phyloP scores from a whole-genome alignment of 2,113 vertebrate species.

The Calcarius ornatus region DNA sequence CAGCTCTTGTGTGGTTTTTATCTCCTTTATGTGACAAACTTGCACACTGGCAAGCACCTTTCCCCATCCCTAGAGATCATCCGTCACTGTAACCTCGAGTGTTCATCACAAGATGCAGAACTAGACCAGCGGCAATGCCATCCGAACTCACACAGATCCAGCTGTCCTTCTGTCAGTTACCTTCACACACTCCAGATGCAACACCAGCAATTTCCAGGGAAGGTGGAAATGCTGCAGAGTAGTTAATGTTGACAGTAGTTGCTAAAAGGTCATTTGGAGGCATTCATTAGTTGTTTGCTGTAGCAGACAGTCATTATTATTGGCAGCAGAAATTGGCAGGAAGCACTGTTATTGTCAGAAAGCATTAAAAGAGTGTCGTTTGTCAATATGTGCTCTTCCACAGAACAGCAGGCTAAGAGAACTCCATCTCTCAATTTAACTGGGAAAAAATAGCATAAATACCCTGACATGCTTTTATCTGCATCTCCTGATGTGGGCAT shows the following conservation, averaged over 20 bases:
- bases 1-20: neutral
- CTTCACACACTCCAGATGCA: neutral
- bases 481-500: neutral
- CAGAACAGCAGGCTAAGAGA: neutral
- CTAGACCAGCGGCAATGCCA: neutral
- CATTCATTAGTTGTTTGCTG: slow-evolving; percentile 31
- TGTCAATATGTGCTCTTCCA: slow-evolving; percentile 1
- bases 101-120: neutral
- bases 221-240: neutral
- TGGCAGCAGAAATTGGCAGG: slow-evolving; percentile 30
- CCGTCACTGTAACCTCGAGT: neutral
- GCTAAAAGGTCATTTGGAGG: slow-evolving; percentile 35
- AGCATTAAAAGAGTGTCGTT: slow-evolving; percentile 9
- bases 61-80: neutral
- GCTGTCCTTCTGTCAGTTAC: neutral
- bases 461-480: neutral
- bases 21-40: neutral
- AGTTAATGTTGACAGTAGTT: slow-evolving; percentile 4
- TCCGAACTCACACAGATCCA: neutral
- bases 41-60: neutral
- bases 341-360: slow-evolving; percentile 21
- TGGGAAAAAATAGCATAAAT: neutral
- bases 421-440: neutral
- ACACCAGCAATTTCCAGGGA: neutral
- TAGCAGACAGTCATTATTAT: slow-evolving; percentile 40